A percentile compares a stretch with the other conserved stretches of the same genome.
Conservation (phyloP, 2,888 invertebrate species). For the Leptopterna dolabrata region DNA sequence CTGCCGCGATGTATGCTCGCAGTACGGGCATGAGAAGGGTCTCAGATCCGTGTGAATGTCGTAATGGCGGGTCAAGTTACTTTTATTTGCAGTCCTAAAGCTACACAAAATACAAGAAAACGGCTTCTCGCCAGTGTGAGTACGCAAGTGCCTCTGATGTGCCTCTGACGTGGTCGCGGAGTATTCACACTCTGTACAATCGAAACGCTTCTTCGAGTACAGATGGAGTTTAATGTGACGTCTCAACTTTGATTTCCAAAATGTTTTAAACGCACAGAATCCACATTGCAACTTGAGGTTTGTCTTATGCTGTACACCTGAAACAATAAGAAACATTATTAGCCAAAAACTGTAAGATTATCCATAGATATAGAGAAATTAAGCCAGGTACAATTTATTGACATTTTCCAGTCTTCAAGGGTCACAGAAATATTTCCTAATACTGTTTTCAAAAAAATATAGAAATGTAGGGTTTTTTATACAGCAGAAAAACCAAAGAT, state of each 20-base stretch:
- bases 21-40: not conserved
- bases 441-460: too few relatives aligned
- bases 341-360: too few relatives aligned
- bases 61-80: conserved; percentile 15
- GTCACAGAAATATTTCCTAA: too few relatives aligned
- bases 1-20: not conserved
- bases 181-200: not conserved
- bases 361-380: too few relatives aligned
- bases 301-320: not conserved
- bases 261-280: conserved; percentile 21
- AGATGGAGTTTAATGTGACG: not conserved
- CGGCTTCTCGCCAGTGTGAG: conserved; percentile 34
- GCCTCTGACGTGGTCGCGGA: not conserved
- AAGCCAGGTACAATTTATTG: too few relatives aligned
- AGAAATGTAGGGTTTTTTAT: too few relatives aligned
- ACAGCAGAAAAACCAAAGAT: too few relatives aligned
- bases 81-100: conserved; percentile 10
- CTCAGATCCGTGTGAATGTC: not conserved
- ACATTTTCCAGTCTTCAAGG: too few relatives aligned
- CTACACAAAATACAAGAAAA: not conserved
- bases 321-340: too few relatives aligned
- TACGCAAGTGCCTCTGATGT: not conserved
- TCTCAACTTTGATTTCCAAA: not conserved
- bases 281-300: not conserved
- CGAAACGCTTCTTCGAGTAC: not conserved